Evolutionary conservation across 2,797 vertebrate species (phyloP), one percentile per base, ranked within the genome.

Genomic region (Sebastes ruberrimus): DNA sequence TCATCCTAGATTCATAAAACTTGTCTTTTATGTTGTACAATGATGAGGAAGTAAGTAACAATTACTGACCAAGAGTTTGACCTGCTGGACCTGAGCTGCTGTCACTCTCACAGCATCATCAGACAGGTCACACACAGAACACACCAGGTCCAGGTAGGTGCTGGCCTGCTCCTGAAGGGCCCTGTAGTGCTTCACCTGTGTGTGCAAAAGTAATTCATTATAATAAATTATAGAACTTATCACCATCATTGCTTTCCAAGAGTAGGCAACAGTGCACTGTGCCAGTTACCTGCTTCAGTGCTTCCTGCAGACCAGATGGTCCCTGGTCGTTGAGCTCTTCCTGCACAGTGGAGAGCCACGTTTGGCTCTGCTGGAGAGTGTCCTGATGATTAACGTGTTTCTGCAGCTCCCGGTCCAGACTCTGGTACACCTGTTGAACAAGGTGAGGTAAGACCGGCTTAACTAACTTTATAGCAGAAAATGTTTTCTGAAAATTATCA

Each of bases 121-220:
- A 0, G 98, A 97, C 69, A 99, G 94, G 91, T 99, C 98, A 80
- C 98, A 99, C 88, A 97, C 96, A 59, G 98, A 98, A 61, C 97
- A 99, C 30, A 99, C 95, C 78, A 99, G 95, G 88, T 99, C 98
- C 94, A 99, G 92, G 85, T 99, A 99, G 0, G 98, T 99, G 83
- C 96, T 97, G 60, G 97, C 97, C 83, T 99, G 98, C 57, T 99
- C 98, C 86, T 99, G 98, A 57, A 99, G 95, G 72, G 98, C 97
- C 86, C 98, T 94, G 91, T 97, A 97, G 78, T 97, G 96, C 86
- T 99, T 99, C 80, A 98, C 96, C 99, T 99, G 89, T 55, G 38
- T 33, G 52, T 49, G 20, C 13, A 87, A 71, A 60, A 60, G 8
- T 11, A 57, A 68, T 65, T 4, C 9, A 63, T 52, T 8, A 20